A percentile compares a stretch with the other conserved stretches of the same genome.
Evolutionary conservation across 2,888 invertebrate genomes (phyloP).

Genomic region (Syritta pipiens): DNA sequence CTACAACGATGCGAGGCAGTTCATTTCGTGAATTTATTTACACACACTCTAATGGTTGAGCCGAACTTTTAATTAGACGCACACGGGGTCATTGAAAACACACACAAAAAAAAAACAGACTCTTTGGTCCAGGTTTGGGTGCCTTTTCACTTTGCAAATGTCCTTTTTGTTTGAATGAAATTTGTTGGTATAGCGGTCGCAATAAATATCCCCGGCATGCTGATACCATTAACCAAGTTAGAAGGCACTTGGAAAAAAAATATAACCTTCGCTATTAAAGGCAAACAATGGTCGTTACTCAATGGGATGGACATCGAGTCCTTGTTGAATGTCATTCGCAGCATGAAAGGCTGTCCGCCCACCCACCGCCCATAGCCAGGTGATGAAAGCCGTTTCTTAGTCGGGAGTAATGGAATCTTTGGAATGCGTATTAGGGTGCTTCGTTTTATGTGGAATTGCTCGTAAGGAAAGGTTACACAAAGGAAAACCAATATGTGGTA

Average conservation of each 20-base stretch:
- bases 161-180: no score
- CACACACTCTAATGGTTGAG: background rate
- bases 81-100: no score
- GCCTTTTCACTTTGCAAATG: no score
- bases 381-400: background rate
- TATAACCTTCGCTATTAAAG: constrained; percentile 1
- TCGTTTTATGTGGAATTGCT: background rate
- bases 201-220: no score
- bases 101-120: no score
- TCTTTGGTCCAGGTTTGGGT: no score
- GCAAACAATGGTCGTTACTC: constrained; percentile 8
- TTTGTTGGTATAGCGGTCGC: no score
- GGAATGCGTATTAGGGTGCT: background rate
- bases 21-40: background rate
- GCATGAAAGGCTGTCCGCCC: no score
- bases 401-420: background rate
- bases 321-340: background rate
- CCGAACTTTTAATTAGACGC: background rate
- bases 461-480: constrained; percentile 8
- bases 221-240: no score
- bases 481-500: constrained; percentile 21
- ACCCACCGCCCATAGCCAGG: no score
- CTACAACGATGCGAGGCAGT: no score
- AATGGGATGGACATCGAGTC: background rate
- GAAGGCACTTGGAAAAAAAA: background rate